phyloP scores from a whole-genome alignment of 2,113 vertebrate genomes.

The Hemicordylus capensis region DNA sequence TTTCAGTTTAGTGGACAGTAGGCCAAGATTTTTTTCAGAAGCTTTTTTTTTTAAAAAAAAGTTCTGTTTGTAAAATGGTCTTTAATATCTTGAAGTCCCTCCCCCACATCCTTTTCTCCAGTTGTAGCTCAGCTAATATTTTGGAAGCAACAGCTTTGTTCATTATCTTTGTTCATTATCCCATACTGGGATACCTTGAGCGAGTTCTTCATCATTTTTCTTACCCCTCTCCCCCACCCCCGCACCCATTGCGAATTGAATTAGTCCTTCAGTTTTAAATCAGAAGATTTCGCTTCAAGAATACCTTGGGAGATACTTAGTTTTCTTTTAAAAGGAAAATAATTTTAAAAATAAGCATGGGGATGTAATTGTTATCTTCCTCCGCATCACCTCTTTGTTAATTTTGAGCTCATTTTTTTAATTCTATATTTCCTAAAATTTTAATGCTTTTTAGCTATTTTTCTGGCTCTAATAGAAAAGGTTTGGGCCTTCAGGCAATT shows the following conservation, averaged over 20 bases:
- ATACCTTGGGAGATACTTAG: not conserved
- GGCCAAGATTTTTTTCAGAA: constrained; percentile 55
- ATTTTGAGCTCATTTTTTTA: not conserved
- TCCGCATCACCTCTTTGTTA: not conserved
- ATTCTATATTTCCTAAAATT: too few relatives aligned
- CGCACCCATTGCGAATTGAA: not conserved
- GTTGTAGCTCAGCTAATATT: not conserved
- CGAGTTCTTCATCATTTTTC: not conserved
- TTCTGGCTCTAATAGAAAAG: not conserved
- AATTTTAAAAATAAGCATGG: not conserved
- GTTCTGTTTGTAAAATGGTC: constrained; percentile 32
- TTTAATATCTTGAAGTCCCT: not conserved
- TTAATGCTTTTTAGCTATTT: too few relatives aligned
- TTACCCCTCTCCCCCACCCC: not conserved
- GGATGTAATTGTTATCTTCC: not conserved
- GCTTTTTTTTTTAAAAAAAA: constrained; percentile 55
- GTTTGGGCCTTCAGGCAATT: not conserved
- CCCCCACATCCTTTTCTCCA: not conserved
- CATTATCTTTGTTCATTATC: not conserved
- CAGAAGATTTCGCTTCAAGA: not conserved
- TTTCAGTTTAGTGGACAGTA: constrained; percentile 68
- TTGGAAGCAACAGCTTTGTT: not conserved
- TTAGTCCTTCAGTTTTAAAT: not conserved
- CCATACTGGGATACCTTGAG: not conserved
- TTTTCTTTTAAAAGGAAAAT: not conserved